Conservation (phyloP, 2,113 vertebrate species). For the Clarias batrachus region DNA sequence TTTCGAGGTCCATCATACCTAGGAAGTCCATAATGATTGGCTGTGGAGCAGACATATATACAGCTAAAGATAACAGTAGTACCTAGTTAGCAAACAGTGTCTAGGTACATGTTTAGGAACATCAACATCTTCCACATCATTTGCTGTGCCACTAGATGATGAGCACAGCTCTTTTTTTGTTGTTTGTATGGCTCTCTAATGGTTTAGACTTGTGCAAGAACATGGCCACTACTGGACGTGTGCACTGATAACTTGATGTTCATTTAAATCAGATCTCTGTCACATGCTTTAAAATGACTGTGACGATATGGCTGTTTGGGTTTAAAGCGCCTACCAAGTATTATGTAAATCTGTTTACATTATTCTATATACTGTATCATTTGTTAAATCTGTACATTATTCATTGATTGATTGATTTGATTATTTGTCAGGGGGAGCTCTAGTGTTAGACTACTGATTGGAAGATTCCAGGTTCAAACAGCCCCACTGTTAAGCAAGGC, state of each 20-base stretch:
- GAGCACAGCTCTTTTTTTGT: neutral
- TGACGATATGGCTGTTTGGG: neutral
- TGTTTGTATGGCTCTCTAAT: conserved; percentile 15
- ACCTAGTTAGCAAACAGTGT: neutral
- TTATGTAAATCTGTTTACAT: neutral
- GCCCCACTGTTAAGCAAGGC: no score
- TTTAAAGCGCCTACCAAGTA: neutral
- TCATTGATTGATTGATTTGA: neutral
- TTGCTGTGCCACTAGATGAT: neutral
- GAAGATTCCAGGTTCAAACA: no score
- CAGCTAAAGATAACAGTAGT: conserved; percentile 3
- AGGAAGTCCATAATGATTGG: neutral
- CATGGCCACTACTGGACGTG: neutral
- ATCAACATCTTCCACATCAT: conserved; percentile 9
- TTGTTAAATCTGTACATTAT: neutral
- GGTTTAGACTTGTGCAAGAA: conserved; percentile 4
- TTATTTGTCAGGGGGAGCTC: neutral
- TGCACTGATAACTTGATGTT: neutral
- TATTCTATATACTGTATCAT: neutral
- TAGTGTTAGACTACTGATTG: no score
- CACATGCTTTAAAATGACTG: neutral
- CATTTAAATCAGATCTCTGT: neutral
- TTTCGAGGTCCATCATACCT: neutral
- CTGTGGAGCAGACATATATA: neutral
- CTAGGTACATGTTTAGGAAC: neutral